phyloP scores from a whole-genome alignment of 2,888 invertebrate species.

The Andrena chrysosceles region DNA sequence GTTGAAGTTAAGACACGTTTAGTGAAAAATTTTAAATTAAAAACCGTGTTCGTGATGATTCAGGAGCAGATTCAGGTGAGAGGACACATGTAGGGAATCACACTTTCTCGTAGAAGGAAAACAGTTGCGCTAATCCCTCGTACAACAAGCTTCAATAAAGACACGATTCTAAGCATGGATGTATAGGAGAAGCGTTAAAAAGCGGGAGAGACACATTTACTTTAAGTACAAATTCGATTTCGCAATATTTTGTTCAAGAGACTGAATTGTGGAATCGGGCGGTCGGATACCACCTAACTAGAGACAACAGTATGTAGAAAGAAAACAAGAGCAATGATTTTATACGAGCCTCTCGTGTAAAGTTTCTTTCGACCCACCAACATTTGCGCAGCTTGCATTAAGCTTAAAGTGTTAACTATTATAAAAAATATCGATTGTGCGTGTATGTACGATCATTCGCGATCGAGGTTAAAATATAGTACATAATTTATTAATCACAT shows the following conservation, averaged over 20 bases:
- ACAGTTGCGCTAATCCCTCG: conserved; percentile 42
- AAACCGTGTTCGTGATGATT: conserved; percentile 37
- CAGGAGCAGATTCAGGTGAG: conserved; percentile 46
- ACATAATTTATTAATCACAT: conserved; percentile 78
- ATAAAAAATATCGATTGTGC: conserved; percentile 69
- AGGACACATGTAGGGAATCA: conserved; percentile 22
- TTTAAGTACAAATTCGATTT: conserved; percentile 73
- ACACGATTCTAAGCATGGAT: conserved; percentile 9
- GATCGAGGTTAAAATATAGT: conserved; percentile 76
- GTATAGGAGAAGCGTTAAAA: conserved; percentile 24
- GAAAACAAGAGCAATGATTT: conserved; percentile 67
- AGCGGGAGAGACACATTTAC: conserved; percentile 49
- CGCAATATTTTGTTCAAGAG: conserved; percentile 58
- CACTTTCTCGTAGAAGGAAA: conserved; percentile 45
- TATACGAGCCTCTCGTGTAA: conserved; percentile 69
- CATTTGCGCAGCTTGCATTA: conserved; percentile 76
- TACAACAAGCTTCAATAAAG: conserved; percentile 45
- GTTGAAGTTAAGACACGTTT: conserved; percentile 60
- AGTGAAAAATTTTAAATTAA: conserved; percentile 57
- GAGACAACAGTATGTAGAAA: conserved; percentile 66
- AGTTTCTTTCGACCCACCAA: conserved; percentile 59
- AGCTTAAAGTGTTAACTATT: conserved; percentile 70
- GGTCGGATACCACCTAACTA: conserved; percentile 64
- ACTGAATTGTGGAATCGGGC: conserved; percentile 56
- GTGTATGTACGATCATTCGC: conserved; percentile 73